Evolutionary conservation across 2,113 vertebrate species (phyloP), one percentile per base, ranked within the genome.

Genomic region (Excalfactoria chinensis): DNA sequence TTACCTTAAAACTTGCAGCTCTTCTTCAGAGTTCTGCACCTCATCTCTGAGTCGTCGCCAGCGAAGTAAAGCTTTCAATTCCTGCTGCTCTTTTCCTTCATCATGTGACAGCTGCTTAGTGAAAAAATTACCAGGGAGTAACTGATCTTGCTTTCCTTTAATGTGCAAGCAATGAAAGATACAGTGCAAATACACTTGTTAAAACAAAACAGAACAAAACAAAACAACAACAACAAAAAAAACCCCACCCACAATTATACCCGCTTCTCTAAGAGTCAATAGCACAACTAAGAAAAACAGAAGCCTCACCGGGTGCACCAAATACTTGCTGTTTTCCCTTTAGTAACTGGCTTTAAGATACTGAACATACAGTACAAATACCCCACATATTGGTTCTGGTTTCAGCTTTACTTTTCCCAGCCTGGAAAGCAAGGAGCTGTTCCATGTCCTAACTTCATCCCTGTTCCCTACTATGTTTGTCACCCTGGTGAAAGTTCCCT

Each of bases 1-100:
- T 95, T 97, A 99, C 99, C 99, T 98, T 95, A 99, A 97, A 94
- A 99, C 97, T 93, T 99, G 99, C 86, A 99, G 98, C 68, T 98
- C 98, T 92, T 98, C 98, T 26, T 98, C 97, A 26, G 98, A 99
- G 95, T 98, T 98, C 93, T 96, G 98, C n/a, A 98, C 78, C 94
- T 99, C 99, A 21, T 99, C 99, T 85, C 93, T 98, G 75, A 99
- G 98, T 85, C 98, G 94, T 60, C 74, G 98, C 99, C 98, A 99
- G 78, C 98, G 97, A 91, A 99, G 97, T 83, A 98, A 96, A 21
- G 98, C 98, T 95, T 98, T 99, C 94, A 99, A 95, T 78, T 98
- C 97, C 79, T 96, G 98, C 63, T 98, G 98, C 32, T 97, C 98
- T 92, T 91, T 95, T 37, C 97, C 96, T 92, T 98, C 98, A 30